Evolutionary conservation across 1,140 invertebrate species (phyloP), one percentile per base, ranked within the genome.

Genomic region (Drosophila watanabei): DNA sequence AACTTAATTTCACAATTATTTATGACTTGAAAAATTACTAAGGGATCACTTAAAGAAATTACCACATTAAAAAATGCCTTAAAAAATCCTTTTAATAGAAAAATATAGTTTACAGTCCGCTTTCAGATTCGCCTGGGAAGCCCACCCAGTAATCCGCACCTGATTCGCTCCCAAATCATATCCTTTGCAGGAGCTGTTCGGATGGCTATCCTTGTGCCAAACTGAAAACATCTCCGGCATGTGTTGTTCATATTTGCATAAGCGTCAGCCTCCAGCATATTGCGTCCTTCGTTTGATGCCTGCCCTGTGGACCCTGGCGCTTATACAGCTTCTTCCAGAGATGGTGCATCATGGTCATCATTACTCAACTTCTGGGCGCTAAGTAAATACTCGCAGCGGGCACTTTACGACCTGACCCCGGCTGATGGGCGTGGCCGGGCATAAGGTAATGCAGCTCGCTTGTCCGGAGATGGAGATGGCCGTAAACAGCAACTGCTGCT

Each of bases 171-270:
- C 32, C 54, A 33, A 43, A 24, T 20, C 30, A 60, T 49, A 43
- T 39, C 32, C 43, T 32, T 37, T n/a, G 16, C 24, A 30, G 11
- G 4, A 46, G 69, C 46, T 24, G 18, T 56, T 54, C 10, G 57
- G 20, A 30, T 33, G 54, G 68, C 46, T 28, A 32, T 51, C 33
- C 66, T 9, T 46, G 68, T 56, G 7, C 33, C 71, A 39, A 33
- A 33, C 49, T 75, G 43, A n/a, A 61, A 45, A 60, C 71, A 75
- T 75, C 49, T 63, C 18, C 58, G 57, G 49, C 75, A 57, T 79
- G 58, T 79, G 75, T 79, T 73, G 66, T 79, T 72, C 46, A 79
- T 79, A 79, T 79, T 79, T 79, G 76, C 76, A 79, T 79, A 79
- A 70, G 71, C 71, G 45, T 48, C 69, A 61, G 48, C 71, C 56